These are phyloP conservation scores for Rotaria magnacalcarata DNA, from an alignment of 2,888 invertebrate genomes.

Conservation along the genomic window DNA sequence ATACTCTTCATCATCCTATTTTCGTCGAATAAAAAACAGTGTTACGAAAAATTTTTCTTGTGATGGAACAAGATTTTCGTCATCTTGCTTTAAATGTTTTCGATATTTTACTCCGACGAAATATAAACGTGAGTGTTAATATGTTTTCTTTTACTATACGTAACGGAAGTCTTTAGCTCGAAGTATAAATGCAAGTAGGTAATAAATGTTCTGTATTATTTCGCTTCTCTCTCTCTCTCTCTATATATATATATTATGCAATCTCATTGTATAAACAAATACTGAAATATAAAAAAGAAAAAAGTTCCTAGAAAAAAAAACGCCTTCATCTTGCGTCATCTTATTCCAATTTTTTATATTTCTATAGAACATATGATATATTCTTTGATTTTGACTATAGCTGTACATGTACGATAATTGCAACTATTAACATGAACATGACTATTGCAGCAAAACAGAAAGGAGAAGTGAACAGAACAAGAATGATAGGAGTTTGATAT, in stretches of 20 bases:
- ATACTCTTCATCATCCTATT: not conserved
- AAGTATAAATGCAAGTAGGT: not conserved
- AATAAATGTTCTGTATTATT: not conserved
- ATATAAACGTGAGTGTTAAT: not conserved
- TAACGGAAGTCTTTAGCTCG: not conserved
- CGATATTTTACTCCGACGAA: not conserved
- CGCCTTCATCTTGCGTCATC: conserved; percentile 19
- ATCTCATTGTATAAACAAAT: not conserved
- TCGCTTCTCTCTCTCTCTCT: not conserved
- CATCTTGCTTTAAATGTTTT: not conserved
- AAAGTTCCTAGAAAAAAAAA: not conserved
- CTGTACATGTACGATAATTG: not conserved
- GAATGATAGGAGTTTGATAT: not conserved
- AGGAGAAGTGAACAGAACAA: conserved; percentile 2
- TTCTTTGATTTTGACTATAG: not conserved
- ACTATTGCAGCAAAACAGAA: not conserved
- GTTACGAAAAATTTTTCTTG: not conserved
- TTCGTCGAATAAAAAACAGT: not conserved
- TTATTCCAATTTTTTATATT: not conserved
- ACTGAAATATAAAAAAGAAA: no score
- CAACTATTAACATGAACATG: conserved; percentile 12
- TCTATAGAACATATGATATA: no score
- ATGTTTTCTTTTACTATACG: not conserved
- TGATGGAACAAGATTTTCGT: not conserved
- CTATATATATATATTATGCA: not conserved